phyloP scores from a whole-genome alignment of 2,888 invertebrate genomes.

The Gymnoscelis rufifasciata region DNA sequence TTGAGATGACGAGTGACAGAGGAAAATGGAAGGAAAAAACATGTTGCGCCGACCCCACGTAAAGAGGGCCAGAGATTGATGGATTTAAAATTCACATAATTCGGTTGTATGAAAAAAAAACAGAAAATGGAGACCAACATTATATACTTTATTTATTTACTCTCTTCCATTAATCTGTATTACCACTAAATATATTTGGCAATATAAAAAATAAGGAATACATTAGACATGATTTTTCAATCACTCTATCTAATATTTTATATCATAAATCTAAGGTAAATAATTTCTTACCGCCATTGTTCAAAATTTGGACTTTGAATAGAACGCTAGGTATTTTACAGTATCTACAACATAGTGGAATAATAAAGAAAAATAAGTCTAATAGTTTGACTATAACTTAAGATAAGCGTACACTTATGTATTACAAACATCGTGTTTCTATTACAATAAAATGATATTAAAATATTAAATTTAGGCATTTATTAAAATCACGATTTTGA shows the following conservation, averaged over 20 bases:
- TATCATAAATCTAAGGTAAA: constrained; percentile 43
- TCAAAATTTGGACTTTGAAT: constrained; percentile 37
- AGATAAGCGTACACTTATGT: not conserved
- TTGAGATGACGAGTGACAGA: no score
- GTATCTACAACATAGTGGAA: constrained; percentile 30
- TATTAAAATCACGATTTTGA: no score
- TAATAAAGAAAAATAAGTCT: constrained; percentile 22
- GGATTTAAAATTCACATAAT: no score
- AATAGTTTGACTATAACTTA: constrained; percentile 51
- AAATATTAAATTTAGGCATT: no score
- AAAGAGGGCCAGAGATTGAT: no score
- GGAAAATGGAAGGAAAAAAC: no score
- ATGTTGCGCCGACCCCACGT: no score
- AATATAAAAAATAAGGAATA: constrained; percentile 77
- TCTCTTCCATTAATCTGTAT: constrained; percentile 64
- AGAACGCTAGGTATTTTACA: constrained; percentile 25
- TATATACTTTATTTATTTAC: constrained; percentile 62
- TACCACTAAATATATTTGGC: constrained; percentile 77
- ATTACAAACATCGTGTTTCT: not conserved
- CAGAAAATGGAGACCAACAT: constrained; percentile 58
- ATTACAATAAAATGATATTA: not conserved
- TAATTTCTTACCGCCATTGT: constrained; percentile 45
- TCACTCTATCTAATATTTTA: constrained; percentile 60
- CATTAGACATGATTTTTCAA: constrained; percentile 69
- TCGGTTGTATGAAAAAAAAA: no score